phyloP scores from a whole-genome alignment of 2,113 vertebrate genomes.

The Rhabdomys dilectus region DNA sequence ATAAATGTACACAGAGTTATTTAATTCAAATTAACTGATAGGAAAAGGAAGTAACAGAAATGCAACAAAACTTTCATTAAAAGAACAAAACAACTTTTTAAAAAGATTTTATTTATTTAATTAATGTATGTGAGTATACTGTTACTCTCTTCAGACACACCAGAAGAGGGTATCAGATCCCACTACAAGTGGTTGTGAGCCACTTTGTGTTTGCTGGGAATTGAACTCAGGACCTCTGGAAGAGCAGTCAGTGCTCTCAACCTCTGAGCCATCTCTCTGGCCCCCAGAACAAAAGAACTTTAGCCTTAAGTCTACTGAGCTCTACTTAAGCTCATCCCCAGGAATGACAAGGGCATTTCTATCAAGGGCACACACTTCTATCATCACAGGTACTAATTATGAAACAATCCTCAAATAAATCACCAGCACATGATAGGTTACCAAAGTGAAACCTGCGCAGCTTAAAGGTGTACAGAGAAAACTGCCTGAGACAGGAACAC shows the following conservation, averaged over 20 bases:
- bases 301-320: not conserved
- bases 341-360: not conserved
- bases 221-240: too few species aligned
- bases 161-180: too few species aligned
- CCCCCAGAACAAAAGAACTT: not conserved
- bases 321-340: not conserved
- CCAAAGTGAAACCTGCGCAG: not conserved
- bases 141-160: too few species aligned
- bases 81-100: not conserved
- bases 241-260: too few species aligned
- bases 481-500: not conserved
- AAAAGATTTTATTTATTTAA: too few species aligned
- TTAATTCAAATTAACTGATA: slow-evolving; percentile 31
- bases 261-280: too few species aligned
- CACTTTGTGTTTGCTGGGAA: too few species aligned
- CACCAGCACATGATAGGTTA: not conserved
- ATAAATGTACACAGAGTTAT: not conserved
- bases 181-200: too few species aligned
- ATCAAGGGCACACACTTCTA: slow-evolving; percentile 6
- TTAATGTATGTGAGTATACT: too few species aligned
- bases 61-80: not conserved
- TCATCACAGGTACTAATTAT: not conserved
- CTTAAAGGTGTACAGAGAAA: not conserved
- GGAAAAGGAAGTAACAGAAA: not conserved
- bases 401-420: slow-evolving; percentile 20